Conservation (phyloP, 2,113 vertebrate genomes). For the Mormyrus lacerda region DNA sequence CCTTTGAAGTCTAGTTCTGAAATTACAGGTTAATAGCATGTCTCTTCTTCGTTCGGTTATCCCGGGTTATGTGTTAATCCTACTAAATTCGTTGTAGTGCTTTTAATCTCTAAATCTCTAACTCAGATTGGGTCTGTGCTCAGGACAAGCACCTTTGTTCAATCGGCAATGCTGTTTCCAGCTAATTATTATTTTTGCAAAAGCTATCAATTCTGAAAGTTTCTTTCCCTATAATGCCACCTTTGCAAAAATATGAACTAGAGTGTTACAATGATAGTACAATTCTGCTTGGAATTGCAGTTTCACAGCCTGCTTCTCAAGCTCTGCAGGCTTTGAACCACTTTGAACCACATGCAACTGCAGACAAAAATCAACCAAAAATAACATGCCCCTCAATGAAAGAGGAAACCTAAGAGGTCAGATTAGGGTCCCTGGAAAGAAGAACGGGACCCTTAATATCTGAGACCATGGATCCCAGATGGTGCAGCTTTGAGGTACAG, state of each 20-base stretch:
- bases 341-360: background rate
- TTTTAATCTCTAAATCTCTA: background rate
- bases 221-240: background rate
- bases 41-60: background rate
- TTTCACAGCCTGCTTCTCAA: background rate
- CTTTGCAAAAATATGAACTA: background rate
- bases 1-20: background rate
- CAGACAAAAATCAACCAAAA: background rate
- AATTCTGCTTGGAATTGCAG: background rate
- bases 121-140: background rate
- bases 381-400: background rate
- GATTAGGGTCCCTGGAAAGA: background rate
- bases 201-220: background rate
- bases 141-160: background rate
- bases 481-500: slow-evolving; percentile 5
- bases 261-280: background rate
- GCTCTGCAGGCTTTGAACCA: background rate
- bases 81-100: background rate
- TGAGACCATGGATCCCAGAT: background rate
- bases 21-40: background rate
- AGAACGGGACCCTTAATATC: slow-evolving; percentile 45
- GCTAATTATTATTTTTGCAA: background rate
- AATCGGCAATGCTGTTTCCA: background rate
- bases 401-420: background rate
- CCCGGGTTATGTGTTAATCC: background rate